Conservation (phyloP, 2,888 invertebrate species). For the Helicoverpa assulta region DNA sequence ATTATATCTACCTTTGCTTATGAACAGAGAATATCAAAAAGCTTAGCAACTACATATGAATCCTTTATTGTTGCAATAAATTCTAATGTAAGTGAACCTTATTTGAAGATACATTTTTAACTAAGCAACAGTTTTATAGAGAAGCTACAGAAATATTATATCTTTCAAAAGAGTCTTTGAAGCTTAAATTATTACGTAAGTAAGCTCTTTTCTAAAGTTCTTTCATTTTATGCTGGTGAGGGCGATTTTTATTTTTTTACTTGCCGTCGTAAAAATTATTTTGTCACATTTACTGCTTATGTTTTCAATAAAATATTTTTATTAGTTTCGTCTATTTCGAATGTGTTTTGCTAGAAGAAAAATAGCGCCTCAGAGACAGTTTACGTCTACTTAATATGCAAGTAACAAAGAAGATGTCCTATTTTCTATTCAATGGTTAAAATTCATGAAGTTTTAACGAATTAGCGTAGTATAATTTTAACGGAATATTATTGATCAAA, state of each 20-base stretch:
- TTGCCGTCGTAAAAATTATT: no score
- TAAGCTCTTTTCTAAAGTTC: conserved; percentile 1
- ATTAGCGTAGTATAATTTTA: no score
- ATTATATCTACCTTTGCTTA: neutral
- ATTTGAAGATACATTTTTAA: neutral
- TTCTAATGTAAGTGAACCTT: neutral
- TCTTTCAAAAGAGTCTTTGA: neutral
- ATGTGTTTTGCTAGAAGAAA: no score
- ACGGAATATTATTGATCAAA: no score
- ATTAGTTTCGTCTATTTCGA: no score
- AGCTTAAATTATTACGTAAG: neutral
- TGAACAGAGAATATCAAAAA: conserved; percentile 5
- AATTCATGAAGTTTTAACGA: no score
- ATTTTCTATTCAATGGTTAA: no score
- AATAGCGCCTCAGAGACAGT: no score
- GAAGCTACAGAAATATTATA: neutral
- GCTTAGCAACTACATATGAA: neutral
- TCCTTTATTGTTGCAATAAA: neutral
- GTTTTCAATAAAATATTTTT: no score
- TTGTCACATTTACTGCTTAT: no score
- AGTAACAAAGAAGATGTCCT: no score
- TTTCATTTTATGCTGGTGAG: neutral
- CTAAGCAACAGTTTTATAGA: neutral
- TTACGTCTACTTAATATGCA: no score
- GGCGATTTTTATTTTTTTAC: neutral